Base-by-base conservation (phyloP, 2,113 vertebrate species). In the Eurystomus gularis region DNA sequence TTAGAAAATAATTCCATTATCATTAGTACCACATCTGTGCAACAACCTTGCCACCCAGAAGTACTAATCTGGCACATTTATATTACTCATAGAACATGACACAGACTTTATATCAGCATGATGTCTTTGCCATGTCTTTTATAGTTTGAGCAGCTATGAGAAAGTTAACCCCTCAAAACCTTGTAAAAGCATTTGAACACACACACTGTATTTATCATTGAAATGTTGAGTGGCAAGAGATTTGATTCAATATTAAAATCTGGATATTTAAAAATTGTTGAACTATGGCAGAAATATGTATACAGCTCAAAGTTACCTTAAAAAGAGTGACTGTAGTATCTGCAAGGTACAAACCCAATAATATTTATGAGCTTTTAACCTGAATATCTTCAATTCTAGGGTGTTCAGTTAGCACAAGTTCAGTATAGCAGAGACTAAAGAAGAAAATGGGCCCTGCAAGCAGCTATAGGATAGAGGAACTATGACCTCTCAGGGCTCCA, bases 1-100 rank as follows among this genome's bases (percentile, higher is more conserved):
- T 86, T 83, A 68, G 71, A 88, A 86, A 88, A 86, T 86, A 77
- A 83, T 88, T 88, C 68, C 12, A 24, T 90, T 93, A 73, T 62
- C 44, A 58, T 75, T 54, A 48, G 9, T 44, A 69, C 12, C 29
- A 91, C 13, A 82, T 52, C 33, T 69, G 29, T 65, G 58, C 39
- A 62, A 19, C 55, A 75, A 54, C 31, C 49, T 78, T 76, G 48
- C 21, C 66, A 82, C 35, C 7, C 25, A 84, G 58, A 83, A 69
- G 18, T 75, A 94, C 21, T 73, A 66, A 70, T 66, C 2, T 70
- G 37, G 16, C 23, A 35, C 5, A 70, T 75, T 87, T 82, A 52
- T 20, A 35, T 88, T 81, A 40, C 51, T 86, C 46, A 46, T 51
- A 84, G 37, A 87, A 75, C 42, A 66, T 23, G 42, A 70, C 21